phyloP scores from a whole-genome alignment of 1,140 invertebrate species.

The Bathynomus jamesi region DNA sequence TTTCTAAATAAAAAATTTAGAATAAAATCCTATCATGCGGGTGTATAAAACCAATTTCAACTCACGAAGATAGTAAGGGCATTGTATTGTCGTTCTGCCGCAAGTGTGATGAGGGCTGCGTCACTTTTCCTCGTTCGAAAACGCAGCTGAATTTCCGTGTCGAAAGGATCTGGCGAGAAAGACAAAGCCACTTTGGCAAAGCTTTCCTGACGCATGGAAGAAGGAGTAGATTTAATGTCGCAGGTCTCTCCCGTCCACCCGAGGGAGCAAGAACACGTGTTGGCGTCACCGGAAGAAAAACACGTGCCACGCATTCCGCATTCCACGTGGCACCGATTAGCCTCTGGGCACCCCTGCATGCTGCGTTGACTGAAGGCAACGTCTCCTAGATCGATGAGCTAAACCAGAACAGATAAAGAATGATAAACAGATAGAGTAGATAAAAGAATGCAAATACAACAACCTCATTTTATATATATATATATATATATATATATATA shows the following conservation, averaged over 20 bases:
- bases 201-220: not conserved
- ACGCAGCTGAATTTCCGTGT: slow-evolving; percentile 3
- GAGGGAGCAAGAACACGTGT: not conserved
- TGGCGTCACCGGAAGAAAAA: not conserved
- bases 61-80: not conserved
- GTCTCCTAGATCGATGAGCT: slow-evolving; percentile 10
- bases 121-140: not conserved
- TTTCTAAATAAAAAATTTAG: no score
- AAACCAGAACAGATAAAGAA: no score
- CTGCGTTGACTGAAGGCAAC: slow-evolving; percentile 8
- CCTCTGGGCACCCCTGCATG: not conserved
- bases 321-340: not conserved
- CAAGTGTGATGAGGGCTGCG: slow-evolving; percentile 5
- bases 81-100: not conserved
- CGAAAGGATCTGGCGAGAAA: slow-evolving; percentile 9
- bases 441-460: no score
- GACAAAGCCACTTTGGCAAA: slow-evolving; percentile 13
- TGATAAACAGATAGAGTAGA: not conserved
- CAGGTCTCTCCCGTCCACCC: slow-evolving; percentile 7
- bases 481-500: no score
- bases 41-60: no score
- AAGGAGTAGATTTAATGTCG: not conserved
- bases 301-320: slow-evolving; percentile 4
- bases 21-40: no score
- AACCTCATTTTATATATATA: no score